phyloP scores from a whole-genome alignment of 2,113 vertebrate genomes.

The Ophthalmolycus amberensis region DNA sequence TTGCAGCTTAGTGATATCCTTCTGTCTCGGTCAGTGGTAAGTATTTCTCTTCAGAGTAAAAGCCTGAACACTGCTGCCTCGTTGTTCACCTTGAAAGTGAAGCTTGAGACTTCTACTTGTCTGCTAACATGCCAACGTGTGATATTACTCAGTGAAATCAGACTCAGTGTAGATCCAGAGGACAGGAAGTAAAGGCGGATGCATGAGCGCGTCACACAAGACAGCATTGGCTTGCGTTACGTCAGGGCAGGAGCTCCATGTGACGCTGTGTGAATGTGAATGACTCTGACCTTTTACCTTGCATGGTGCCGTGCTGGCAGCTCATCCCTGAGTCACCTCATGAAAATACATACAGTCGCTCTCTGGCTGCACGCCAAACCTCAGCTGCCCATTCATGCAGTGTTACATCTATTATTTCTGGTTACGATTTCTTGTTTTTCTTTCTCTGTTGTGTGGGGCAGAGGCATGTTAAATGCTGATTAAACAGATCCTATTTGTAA shows the following conservation, averaged over 20 bases:
- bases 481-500: not conserved
- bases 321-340: constrained; percentile 51
- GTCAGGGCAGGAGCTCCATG: constrained; percentile 46
- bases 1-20: not conserved
- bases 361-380: constrained; percentile 68
- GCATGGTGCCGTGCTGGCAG: constrained; percentile 69
- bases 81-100: not conserved
- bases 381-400: constrained; percentile 59
- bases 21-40: not conserved
- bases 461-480: not conserved
- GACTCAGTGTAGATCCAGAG: not conserved
- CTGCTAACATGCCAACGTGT: not conserved
- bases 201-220: constrained; percentile 26
- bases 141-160: constrained; percentile 10
- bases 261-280: constrained; percentile 47
- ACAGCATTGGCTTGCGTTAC: constrained; percentile 24
- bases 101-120: not conserved
- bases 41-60: not conserved
- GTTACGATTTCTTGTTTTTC: constrained; percentile 4
- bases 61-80: not conserved
- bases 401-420: constrained; percentile 20
- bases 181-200: not conserved
- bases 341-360: constrained; percentile 73
- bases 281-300: constrained; percentile 49
- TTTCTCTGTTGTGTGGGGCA: not conserved